Evolutionary conservation across 2,888 invertebrate species (phyloP).

Genomic region (Sarcophaga subvicina): DNA sequence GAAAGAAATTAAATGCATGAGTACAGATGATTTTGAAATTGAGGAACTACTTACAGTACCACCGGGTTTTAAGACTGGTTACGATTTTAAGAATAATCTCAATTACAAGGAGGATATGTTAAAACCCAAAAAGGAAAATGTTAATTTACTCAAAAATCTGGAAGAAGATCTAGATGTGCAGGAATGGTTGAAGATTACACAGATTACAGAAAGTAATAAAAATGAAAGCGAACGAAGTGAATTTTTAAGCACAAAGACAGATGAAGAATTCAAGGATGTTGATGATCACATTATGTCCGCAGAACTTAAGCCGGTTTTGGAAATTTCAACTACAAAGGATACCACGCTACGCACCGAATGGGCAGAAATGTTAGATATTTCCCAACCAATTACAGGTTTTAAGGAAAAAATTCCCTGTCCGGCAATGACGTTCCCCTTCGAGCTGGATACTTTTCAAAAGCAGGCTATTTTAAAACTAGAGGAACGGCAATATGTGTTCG

Average conservation of each 20-base stretch:
- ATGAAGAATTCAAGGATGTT: constrained; percentile 75
- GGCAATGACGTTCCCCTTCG: constrained; percentile 94
- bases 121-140: constrained; percentile 67
- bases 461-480: constrained; percentile 97
- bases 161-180: constrained; percentile 78
- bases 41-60: constrained; percentile 83
- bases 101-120: constrained; percentile 70
- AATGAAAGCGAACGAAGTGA: constrained; percentile 24
- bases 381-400: constrained; percentile 91
- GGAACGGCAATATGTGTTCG: constrained; percentile 97
- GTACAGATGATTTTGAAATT: constrained; percentile 81
- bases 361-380: constrained; percentile 94
- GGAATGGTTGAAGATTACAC: constrained; percentile 78
- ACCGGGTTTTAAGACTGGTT: constrained; percentile 86
- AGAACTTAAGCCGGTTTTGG: constrained; percentile 85
- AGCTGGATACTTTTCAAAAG: constrained; percentile 98
- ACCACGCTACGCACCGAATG: constrained; percentile 85
- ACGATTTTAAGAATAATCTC: constrained; percentile 81
- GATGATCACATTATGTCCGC: constrained; percentile 78
- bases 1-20: constrained; percentile 81
- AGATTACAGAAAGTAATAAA: constrained; percentile 48
- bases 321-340: constrained; percentile 84
- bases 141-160: constrained; percentile 78
- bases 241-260: constrained; percentile 54
- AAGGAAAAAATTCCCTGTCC: constrained; percentile 90